Conservation (phyloP, 1,140 invertebrate species). For the Neotoxoptera formosana region DNA sequence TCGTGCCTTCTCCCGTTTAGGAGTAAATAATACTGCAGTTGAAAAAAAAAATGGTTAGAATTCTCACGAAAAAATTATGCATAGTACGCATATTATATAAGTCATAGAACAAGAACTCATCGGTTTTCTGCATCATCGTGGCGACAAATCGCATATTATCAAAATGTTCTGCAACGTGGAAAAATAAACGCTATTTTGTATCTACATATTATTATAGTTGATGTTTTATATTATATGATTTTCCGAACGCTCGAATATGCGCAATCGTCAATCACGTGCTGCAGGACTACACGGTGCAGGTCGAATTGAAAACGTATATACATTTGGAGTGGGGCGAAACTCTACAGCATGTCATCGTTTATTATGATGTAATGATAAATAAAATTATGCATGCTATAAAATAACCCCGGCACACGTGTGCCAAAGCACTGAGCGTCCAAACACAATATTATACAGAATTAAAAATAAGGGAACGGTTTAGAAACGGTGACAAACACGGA, state of each 20-base stretch:
- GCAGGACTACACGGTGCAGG: too few relatives aligned
- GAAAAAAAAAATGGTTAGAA: not conserved
- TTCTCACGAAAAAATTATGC: not conserved
- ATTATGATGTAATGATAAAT: not conserved
- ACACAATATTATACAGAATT: not conserved
- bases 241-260: not conserved
- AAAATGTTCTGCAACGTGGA: not conserved
- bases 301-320: not conserved
- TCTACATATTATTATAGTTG: not conserved
- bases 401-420: not conserved
- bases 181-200: not conserved
- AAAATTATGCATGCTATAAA: not conserved
- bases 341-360: not conserved
- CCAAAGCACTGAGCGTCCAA: not conserved
- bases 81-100: not conserved
- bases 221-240: not conserved
- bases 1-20: not conserved
- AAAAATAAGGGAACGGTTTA: not conserved
- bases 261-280: not conserved
- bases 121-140: not conserved
- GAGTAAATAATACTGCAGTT: not conserved
- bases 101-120: too few relatives aligned
- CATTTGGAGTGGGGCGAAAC: not conserved
- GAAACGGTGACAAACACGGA: not conserved
- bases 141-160: too few relatives aligned